Conservation (phyloP, 2,113 vertebrate genomes). For the Rissa tridactyla region DNA sequence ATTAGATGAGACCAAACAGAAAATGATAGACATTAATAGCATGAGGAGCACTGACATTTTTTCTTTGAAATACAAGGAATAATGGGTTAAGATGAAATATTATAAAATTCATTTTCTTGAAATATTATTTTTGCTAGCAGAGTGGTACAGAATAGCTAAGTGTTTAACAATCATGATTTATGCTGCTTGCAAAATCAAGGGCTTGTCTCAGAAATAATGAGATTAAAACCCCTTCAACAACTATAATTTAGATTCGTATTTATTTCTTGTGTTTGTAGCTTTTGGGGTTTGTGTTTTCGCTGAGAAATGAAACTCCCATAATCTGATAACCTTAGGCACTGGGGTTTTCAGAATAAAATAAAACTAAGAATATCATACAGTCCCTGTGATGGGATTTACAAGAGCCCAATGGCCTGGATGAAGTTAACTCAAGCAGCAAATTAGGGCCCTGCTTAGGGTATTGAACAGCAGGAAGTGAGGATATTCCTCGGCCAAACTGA, state of each 20-base stretch:
- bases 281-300: neutral
- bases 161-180: slow-evolving; percentile 10
- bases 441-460: slow-evolving; percentile 48
- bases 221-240: neutral
- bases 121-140: slow-evolving; percentile 28
- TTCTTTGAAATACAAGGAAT: neutral
- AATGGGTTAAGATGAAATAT: slow-evolving; percentile 13
- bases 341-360: slow-evolving; percentile 26
- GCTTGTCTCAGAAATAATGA: slow-evolving; percentile 17
- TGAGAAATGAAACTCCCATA: slow-evolving; percentile 10
- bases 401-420: slow-evolving; percentile 52
- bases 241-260: neutral
- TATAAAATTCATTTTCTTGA: slow-evolving; percentile 16
- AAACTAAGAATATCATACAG: slow-evolving; percentile 29
- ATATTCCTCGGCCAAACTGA: slow-evolving; percentile 38
- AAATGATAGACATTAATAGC: neutral
- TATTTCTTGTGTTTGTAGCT: neutral
- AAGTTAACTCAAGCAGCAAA: slow-evolving; percentile 67
- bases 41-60: neutral
- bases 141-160: neutral
- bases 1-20: neutral
- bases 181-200: slow-evolving; percentile 15
- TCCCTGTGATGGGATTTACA: slow-evolving; percentile 50
- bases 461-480: slow-evolving; percentile 48
- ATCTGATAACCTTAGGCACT: slow-evolving; percentile 6